Conservation (phyloP, 2,888 invertebrate genomes). For the Bibio marci region DNA sequence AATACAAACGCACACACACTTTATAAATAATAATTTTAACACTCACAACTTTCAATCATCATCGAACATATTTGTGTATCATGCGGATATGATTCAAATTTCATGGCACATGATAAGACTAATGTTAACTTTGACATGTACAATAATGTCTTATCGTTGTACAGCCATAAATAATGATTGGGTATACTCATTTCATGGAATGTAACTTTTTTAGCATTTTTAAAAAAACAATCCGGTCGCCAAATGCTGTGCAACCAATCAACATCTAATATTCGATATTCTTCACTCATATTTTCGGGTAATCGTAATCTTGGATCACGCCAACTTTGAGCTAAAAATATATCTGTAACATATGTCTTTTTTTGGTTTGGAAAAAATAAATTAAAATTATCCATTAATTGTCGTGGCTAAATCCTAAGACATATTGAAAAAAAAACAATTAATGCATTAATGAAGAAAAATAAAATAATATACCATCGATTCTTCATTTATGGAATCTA, state of each 20-base stretch:
- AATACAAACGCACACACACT: neutral
- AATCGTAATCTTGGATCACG: constrained; percentile 71
- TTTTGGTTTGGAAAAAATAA: too few species aligned
- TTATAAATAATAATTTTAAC: constrained; percentile 6
- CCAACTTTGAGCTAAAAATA: constrained; percentile 48
- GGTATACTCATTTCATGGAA: constrained; percentile 92
- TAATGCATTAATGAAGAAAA: too few species aligned
- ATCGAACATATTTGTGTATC: constrained; percentile 87
- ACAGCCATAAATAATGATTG: constrained; percentile 82
- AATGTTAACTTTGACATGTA: constrained; percentile 91
- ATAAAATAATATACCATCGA: constrained; percentile 51
- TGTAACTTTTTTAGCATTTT: constrained; percentile 84
- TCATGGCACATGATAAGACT: constrained; percentile 86
- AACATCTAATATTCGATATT: constrained; percentile 75
- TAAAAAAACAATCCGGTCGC: constrained; percentile 87
- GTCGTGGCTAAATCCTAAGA: too few species aligned
- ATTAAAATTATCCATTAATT: too few species aligned
- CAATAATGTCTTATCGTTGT: constrained; percentile 77
- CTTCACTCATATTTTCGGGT: constrained; percentile 88
- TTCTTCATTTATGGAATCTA: constrained; percentile 92
- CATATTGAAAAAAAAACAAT: too few species aligned
- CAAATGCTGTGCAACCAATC: constrained; percentile 80
- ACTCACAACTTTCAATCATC: constrained; percentile 89
- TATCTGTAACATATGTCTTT: constrained; percentile 87
- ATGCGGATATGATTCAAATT: constrained; percentile 84